A percentile compares a stretch with the other conserved stretches of the same genome.
phyloP scores from a whole-genome alignment of 2,113 vertebrate species.

The Aplodontia rufa region DNA sequence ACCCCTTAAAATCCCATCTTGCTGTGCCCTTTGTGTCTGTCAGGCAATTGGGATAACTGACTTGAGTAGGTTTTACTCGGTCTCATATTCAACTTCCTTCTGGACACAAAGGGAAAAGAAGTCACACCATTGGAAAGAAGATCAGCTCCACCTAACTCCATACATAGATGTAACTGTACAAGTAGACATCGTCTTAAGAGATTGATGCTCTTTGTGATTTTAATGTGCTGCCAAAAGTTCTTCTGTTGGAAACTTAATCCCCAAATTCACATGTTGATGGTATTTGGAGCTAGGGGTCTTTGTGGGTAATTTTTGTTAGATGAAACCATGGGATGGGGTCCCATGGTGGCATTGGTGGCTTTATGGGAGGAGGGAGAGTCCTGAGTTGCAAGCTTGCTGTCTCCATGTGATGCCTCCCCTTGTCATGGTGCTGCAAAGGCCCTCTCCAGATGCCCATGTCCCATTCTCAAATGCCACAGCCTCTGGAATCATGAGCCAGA shows the following conservation, averaged over 20 bases:
- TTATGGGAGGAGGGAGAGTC: not conserved
- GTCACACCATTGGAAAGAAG: not conserved
- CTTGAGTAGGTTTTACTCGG: not conserved
- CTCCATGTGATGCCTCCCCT: not conserved
- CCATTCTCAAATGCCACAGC: not conserved
- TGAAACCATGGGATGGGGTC: too few species aligned
- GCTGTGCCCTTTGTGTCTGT: not conserved
- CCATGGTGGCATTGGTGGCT: too few species aligned
- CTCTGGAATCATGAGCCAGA: not conserved
- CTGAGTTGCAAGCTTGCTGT: not conserved
- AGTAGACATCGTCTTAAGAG: not conserved
- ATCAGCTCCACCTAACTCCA: not conserved
- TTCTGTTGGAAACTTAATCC: not conserved
- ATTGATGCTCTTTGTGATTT: not conserved
- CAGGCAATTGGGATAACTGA: not conserved
- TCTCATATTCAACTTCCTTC: not conserved
- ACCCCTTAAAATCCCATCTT: not conserved
- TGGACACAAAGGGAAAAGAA: not conserved
- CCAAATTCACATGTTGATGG: not conserved
- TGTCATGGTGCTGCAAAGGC: not conserved
- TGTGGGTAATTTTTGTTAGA: too few species aligned
- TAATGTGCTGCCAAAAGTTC: not conserved
- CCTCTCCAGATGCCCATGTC: not conserved
- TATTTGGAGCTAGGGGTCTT: not conserved
- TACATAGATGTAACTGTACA: not conserved